Conservation (phyloP, 37 sponge, comb jelly and placozoan genomes). For the Amphimedon queenslandica region DNA sequence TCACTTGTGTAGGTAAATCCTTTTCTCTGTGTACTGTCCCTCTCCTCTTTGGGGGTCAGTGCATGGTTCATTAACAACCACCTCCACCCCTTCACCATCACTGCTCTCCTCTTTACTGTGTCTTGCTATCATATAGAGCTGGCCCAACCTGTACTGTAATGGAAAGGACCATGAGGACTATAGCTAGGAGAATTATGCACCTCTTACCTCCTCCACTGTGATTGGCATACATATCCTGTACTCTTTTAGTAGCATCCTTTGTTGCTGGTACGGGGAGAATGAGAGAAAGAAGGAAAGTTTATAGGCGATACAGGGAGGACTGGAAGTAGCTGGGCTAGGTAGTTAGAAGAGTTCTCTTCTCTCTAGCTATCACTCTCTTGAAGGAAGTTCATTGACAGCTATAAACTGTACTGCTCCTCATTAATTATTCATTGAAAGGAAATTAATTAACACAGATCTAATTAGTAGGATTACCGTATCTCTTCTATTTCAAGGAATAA, state of each 20-base stretch:
- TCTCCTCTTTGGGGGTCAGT: constrained; percentile 58
- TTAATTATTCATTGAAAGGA: no score
- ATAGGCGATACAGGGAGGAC: neutral
- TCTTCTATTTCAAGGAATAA: no score
- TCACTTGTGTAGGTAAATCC: constrained; percentile 63
- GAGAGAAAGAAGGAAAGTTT: neutral
- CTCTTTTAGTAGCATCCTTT: constrained; percentile 67
- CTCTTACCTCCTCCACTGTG: constrained; percentile 69
- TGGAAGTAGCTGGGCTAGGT: neutral
- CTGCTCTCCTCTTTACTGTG: constrained; percentile 63
- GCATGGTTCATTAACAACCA: constrained; percentile 63
- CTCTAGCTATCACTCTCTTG: no score
- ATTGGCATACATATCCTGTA: constrained; percentile 81
- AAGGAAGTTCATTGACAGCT: no score
- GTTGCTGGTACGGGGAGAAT: no score
- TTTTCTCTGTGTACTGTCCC: constrained; percentile 79
- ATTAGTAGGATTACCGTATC: no score
- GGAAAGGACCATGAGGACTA: neutral
- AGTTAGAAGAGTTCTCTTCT: no score
- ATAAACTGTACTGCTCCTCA: no score
- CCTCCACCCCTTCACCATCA: constrained; percentile 74
- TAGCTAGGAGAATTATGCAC: neutral
- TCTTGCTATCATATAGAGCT: constrained; percentile 83
- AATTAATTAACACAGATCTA: no score
- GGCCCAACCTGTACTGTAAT: constrained; percentile 70